Percentiles rank a stretch among this genome's conserved stretches.
Evolutionary conservation across 2,113 vertebrate genomes (phyloP).

Genomic region (Ivindomyrus marchei): DNA sequence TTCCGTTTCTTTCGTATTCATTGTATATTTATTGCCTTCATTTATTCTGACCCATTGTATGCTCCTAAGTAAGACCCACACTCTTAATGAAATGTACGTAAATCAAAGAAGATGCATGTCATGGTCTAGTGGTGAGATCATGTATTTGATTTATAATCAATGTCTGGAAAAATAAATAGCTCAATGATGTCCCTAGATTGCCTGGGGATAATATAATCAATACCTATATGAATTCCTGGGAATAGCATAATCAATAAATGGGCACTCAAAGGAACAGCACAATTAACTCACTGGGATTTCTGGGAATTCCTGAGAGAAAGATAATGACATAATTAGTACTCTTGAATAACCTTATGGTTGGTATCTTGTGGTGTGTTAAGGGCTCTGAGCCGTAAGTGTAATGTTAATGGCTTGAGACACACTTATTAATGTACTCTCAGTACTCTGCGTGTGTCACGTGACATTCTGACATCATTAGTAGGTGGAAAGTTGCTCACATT

Average conservation of each 20-base stretch:
- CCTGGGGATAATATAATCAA: neutral
- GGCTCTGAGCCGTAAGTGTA: slow-evolving; percentile 37
- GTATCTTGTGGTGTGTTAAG: slow-evolving; percentile 35
- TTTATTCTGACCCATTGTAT: neutral
- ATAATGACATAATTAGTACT: neutral
- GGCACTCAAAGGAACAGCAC: neutral
- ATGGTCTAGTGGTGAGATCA: neutral
- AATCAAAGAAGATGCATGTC: neutral
- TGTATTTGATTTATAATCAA: neutral
- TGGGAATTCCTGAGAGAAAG: neutral
- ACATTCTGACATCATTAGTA: slow-evolving; percentile 37
- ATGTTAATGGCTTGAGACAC: slow-evolving; percentile 51
- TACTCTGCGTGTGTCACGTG: slow-evolving; percentile 39
- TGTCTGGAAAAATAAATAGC: neutral
- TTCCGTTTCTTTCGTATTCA: neutral
- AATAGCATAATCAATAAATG: neutral
- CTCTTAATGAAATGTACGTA: neutral
- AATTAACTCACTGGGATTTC: neutral
- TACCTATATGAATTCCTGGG: neutral
- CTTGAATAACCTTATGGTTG: neutral
- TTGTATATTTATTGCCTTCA: neutral
- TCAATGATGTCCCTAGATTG: neutral
- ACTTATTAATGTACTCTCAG: slow-evolving; percentile 55
- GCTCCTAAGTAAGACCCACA: neutral
- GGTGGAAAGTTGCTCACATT: slow-evolving; percentile 11